Percentiles rank a stretch among this genome's conserved stretches.
These are phyloP conservation scores for Microcebus murinus DNA, from an alignment of 2,113 vertebrate genomes.

Conservation along the genomic window DNA sequence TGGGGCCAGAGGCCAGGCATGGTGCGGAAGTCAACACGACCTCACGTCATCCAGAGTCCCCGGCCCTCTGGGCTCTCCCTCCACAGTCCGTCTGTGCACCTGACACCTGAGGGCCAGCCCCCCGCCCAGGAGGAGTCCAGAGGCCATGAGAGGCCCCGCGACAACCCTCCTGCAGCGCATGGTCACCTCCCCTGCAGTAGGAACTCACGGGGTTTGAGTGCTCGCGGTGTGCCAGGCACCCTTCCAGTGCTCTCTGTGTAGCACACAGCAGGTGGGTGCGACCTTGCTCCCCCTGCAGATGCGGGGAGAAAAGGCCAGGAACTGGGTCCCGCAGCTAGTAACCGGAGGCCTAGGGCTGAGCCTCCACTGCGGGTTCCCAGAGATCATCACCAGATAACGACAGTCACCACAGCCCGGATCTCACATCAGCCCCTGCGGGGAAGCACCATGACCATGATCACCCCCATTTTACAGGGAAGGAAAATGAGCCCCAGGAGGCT, in stretches of 20 bases:
- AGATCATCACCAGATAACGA: neutral
- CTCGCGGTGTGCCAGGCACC: neutral
- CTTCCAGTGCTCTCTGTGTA: neutral
- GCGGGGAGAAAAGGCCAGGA: neutral
- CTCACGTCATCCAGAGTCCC: neutral
- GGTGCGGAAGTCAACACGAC: neutral
- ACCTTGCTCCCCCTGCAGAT: neutral
- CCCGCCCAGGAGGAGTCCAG: neutral
- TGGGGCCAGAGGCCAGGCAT: fast-evolving
- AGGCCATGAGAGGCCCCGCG: neutral
- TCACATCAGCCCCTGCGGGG: neutral
- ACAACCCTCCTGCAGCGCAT: neutral
- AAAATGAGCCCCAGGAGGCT: neutral
- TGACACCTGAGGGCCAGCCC: neutral
- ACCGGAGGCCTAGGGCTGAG: neutral
- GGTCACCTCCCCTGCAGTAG: neutral
- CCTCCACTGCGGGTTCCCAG: neutral
- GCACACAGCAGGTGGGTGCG: neutral
- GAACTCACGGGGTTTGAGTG: neutral
- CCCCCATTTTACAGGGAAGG: neutral
- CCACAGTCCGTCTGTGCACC: neutral
- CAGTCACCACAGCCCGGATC: neutral
- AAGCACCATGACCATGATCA: neutral
- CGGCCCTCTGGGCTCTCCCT: neutral
- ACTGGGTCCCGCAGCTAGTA: neutral